Base-by-base conservation (phyloP, 2,797 vertebrate species). In the Oreonectes daqikongensis region DNA sequence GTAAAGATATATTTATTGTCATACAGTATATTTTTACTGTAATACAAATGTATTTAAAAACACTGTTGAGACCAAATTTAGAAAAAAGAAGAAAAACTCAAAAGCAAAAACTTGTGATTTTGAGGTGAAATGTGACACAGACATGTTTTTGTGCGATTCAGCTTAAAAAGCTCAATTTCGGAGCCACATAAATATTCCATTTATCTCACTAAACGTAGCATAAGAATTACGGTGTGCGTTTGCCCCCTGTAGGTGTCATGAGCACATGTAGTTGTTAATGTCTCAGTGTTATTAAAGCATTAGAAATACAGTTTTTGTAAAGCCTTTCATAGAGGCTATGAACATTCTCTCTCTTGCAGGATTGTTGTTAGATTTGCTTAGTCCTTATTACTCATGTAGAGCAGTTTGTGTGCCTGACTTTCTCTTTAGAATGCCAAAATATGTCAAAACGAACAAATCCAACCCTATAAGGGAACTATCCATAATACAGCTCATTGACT, bases 391-490 rank as follows among this genome's bases (percentile, higher is more conserved):
- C n/a, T n/a, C 65, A 8, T 52, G 12, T 50, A 69, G 55, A 69
- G 64, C 59, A 52, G 24, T 38, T 61, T 69, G 50, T 20, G 67
- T 77, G 46, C 67, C 57, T 77, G 57, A 52, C 35, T 69, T 28
- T 44, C 66, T 77, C 44, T 44, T 69, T 52, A 70, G 22, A 60
- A 69, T 69, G 74, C 55, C 65, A 69, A 69, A 61, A 48, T 61
- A 69, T 50, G 17, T 63, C 63, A 57, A 17, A 42, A 42, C 24
- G 14, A 64, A 74, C 22, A 24, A 57, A 75, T 46, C 14, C 42
- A 60, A 10, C n/a, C 55, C 17, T 2, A 0, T 48, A 52, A 48
- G 24, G 53, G 12, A 46, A 22, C n/a, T 12, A 26, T 77, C 55
- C 67, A 42, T 63, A 52, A 61, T 53, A 42, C 44, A 26, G 61